A percentile compares a stretch with the other conserved stretches of the same genome.
Evolutionary conservation across 2,113 vertebrate genomes (phyloP).

Genomic region (Ellobius talpinus): DNA sequence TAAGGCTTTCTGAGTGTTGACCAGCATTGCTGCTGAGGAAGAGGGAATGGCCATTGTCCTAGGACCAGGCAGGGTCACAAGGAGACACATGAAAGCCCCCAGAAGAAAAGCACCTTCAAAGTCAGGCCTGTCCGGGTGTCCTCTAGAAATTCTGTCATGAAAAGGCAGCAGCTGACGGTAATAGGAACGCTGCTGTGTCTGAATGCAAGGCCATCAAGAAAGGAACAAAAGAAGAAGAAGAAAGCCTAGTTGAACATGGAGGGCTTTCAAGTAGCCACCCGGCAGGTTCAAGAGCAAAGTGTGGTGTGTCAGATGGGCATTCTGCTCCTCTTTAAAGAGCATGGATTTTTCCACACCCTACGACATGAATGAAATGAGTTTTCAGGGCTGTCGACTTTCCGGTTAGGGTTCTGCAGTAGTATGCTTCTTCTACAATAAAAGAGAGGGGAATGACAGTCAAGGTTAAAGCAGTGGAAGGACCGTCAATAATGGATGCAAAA

Average conservation of each 20-base stretch:
- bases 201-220: neutral
- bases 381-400: neutral
- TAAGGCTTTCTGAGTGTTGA: neutral
- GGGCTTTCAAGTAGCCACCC: conserved; percentile 51
- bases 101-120: conserved; percentile 58
- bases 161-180: conserved; percentile 9
- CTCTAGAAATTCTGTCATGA: neutral
- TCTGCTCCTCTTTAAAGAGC: conserved; percentile 52
- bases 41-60: neutral
- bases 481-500: neutral
- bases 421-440: neutral
- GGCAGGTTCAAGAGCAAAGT: conserved; percentile 22
- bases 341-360: neutral
- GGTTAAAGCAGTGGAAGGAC: neutral
- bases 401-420: neutral
- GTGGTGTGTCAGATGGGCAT: fast-evolving
- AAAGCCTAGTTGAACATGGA: conserved; percentile 12
- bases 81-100: conserved; percentile 29
- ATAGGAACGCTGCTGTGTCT: neutral
- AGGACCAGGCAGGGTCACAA: neutral
- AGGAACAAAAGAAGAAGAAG: conserved; percentile 36
- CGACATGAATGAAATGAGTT: conserved; percentile 13
- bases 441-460: neutral
- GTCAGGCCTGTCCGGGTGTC: neutral
- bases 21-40: neutral